phyloP scores from a whole-genome alignment of 2,113 vertebrate species.

The Hypocryptadius cinnamomeus region DNA sequence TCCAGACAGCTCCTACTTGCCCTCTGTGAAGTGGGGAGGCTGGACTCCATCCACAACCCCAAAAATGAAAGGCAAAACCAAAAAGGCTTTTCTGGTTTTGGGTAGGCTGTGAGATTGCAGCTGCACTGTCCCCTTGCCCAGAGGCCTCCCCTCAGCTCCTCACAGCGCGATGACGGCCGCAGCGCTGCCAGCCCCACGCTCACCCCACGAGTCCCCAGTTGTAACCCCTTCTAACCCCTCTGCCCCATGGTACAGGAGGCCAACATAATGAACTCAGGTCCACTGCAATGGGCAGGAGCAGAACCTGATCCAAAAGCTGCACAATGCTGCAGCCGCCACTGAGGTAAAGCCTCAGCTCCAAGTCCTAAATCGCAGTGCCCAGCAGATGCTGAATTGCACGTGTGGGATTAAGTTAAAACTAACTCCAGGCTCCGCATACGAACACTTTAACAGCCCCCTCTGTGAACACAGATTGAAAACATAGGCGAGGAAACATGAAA shows the following conservation, averaged over 20 bases:
- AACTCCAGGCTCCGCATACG: not conserved
- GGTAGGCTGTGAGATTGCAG: not conserved
- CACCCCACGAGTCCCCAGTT: not conserved
- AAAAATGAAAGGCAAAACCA: not conserved
- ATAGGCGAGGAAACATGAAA: not conserved
- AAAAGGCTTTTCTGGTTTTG: not conserved
- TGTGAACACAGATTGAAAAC: not conserved
- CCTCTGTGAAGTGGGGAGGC: rapidly evolving
- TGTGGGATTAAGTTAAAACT: not conserved
- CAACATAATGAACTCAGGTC: not conserved
- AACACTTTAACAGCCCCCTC: not conserved
- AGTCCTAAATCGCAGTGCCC: not conserved
- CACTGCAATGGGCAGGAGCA: not conserved
- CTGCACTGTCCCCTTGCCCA: not conserved
- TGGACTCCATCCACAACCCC: not conserved
- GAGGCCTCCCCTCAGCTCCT: not conserved
- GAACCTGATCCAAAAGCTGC: not conserved
- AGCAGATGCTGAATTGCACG: not conserved
- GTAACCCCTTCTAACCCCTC: not conserved
- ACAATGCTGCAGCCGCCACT: not conserved
- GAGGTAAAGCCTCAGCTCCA: not conserved
- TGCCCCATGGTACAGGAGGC: not conserved
- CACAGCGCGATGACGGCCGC: rapidly evolving
- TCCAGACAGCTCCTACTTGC: not conserved
- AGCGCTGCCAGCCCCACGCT: not conserved